These are phyloP conservation scores for Rhagonycha lutea DNA, from an alignment of 2,888 invertebrate species.

Conservation along the genomic window DNA sequence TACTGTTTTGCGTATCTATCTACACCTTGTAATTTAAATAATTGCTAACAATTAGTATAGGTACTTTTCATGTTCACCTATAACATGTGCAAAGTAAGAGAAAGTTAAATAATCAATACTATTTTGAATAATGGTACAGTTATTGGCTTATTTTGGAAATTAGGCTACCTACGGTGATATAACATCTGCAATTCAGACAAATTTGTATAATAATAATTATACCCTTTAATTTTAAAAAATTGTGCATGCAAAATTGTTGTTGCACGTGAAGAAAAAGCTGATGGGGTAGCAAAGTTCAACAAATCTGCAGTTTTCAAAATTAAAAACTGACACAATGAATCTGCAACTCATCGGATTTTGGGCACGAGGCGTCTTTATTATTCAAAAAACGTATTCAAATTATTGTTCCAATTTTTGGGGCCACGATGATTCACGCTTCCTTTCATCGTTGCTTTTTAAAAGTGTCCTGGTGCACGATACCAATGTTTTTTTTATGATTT, in stretches of 20 bases:
- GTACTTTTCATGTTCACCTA: background rate
- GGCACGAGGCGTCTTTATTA: background rate
- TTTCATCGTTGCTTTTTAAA: background rate
- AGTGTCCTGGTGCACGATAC: background rate
- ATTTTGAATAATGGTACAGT: background rate
- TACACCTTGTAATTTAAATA: background rate
- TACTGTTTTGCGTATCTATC: background rate
- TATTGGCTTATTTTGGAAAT: background rate
- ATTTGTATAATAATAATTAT: background rate
- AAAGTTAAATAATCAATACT: background rate
- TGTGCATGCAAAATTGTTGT: background rate
- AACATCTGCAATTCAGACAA: constrained; percentile 1
- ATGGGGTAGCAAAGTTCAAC: no score
- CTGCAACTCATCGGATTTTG: background rate
- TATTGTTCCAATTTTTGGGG: background rate
- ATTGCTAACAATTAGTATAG: background rate
- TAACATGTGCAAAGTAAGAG: constrained; percentile 6
- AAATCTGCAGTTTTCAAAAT: no score
- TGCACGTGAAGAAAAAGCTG: no score
- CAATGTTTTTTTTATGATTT: background rate
- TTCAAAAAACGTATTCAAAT: background rate
- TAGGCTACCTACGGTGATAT: background rate
- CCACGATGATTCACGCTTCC: background rate
- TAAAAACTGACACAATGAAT: background rate
- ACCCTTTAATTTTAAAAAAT: background rate